phyloP scores from a whole-genome alignment of 2,888 invertebrate genomes.

The Frankliniella fusca region DNA sequence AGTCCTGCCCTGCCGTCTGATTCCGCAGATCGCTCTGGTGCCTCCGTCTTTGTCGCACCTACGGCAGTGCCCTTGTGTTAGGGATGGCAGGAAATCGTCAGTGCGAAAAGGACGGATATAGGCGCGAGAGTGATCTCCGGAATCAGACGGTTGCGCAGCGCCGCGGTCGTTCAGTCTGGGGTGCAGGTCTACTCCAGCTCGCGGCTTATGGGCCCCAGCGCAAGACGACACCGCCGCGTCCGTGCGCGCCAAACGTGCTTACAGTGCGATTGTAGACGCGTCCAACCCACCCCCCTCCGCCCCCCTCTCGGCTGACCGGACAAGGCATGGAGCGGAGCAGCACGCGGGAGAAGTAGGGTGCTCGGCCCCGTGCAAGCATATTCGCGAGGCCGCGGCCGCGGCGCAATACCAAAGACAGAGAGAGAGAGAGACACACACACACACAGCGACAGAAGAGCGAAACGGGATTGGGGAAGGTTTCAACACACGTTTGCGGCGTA shows the following conservation, averaged over 20 bases:
- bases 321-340: background rate
- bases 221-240: too few relatives aligned
- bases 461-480: too few relatives aligned
- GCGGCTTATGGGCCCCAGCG: background rate
- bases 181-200: background rate
- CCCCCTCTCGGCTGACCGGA: background rate
- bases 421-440: background rate
- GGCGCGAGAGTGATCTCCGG: background rate
- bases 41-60: background rate
- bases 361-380: background rate
- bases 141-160: background rate
- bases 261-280: background rate
- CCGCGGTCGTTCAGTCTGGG: too few relatives aligned
- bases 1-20: background rate
- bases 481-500: too few relatives aligned
- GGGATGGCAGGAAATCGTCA: background rate
- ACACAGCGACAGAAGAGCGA: background rate
- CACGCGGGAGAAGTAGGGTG: background rate
- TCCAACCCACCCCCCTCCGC: background rate
- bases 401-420: background rate
- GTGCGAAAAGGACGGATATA: background rate
- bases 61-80: background rate
- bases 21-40: background rate
- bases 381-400: background rate
- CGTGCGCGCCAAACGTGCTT: too few relatives aligned